phyloP scores from a whole-genome alignment of 2,888 invertebrate genomes.

The Lysandra coridon region DNA sequence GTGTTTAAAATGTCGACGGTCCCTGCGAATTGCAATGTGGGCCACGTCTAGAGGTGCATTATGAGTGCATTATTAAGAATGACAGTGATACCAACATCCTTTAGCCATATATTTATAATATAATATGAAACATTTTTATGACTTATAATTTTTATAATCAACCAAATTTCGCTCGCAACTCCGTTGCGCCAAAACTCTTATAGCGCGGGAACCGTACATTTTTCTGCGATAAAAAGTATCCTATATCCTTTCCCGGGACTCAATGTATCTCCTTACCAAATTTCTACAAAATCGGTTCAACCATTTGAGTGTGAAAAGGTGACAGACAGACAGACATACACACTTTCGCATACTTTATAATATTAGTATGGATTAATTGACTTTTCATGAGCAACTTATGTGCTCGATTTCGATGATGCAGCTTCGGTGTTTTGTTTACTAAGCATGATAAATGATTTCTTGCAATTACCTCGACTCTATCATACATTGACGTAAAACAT shows the following conservation, averaged over 20 bases:
- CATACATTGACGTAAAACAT: background rate
- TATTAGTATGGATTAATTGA: too few species aligned
- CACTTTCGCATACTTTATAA: too few species aligned
- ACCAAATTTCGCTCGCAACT: background rate
- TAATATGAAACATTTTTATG: background rate
- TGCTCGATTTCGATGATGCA: background rate
- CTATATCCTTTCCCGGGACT: too few species aligned
- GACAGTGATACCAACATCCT: background rate
- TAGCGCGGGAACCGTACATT: too few species aligned
- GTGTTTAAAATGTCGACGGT: background rate
- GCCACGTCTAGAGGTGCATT: background rate
- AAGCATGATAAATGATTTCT: constrained; percentile 15
- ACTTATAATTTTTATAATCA: too few species aligned
- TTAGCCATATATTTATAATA: background rate
- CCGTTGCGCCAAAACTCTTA: too few species aligned
- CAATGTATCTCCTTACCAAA: too few species aligned
- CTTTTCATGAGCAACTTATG: background rate
- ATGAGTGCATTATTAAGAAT: too few species aligned
- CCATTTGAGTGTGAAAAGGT: too few species aligned
- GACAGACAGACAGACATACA: too few species aligned
- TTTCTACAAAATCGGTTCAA: too few species aligned
- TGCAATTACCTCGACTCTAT: background rate
- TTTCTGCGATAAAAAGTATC: too few species aligned
- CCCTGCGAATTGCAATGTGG: background rate
- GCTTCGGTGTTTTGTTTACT: background rate